Evolutionary conservation across 2,113 vertebrate genomes (phyloP).

Genomic region (Nipponia nippon): DNA sequence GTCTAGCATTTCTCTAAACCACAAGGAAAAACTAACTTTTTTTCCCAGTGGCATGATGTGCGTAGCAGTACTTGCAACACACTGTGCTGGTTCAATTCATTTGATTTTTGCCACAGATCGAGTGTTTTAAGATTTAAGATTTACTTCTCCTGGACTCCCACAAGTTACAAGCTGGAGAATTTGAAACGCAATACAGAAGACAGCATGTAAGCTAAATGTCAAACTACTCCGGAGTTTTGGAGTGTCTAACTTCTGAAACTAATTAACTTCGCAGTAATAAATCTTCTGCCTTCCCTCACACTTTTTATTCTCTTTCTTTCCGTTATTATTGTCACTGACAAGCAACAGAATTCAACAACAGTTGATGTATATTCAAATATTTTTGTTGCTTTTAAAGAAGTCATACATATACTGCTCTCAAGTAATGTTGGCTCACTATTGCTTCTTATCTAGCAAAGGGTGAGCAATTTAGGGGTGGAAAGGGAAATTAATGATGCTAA

Average conservation of each 20-base stretch:
- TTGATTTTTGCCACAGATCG: neutral
- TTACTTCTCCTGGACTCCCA: neutral
- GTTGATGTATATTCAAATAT: neutral
- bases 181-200: neutral
- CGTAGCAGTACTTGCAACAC: neutral
- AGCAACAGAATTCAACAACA: neutral
- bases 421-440: neutral
- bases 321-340: neutral
- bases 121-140: neutral
- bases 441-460: neutral
- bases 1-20: neutral
- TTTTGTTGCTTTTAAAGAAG: neutral
- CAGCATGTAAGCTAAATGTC: neutral
- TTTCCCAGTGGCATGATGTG: neutral
- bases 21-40: neutral
- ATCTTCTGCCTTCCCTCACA: neutral
- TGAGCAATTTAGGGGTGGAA: neutral
- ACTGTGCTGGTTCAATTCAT: neutral
- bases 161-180: neutral
- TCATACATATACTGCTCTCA: neutral
- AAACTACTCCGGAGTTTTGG: neutral
- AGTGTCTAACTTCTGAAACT: neutral
- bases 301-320: neutral
- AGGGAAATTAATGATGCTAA: neutral
- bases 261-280: neutral